phyloP scores from a whole-genome alignment of 2,797 vertebrate species.

The Girardinus metallicus region DNA sequence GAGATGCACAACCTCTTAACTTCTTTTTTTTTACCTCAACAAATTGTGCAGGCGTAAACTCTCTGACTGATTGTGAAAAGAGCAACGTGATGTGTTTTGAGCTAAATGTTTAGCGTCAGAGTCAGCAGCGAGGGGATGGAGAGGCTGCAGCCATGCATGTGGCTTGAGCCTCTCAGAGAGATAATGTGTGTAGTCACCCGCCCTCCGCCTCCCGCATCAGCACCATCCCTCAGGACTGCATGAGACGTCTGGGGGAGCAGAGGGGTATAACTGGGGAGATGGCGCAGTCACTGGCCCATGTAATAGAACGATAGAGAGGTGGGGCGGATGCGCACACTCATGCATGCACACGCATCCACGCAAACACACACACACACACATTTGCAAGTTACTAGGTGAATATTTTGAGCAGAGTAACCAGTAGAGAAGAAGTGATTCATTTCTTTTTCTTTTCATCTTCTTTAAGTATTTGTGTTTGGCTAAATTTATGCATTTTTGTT shows the following conservation, averaged over 20 bases:
- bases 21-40: not conserved
- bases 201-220: slow-evolving; percentile 64
- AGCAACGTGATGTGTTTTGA: slow-evolving; percentile 26
- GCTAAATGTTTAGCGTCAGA: slow-evolving; percentile 46
- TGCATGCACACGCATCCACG: too few species aligned
- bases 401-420: slow-evolving; percentile 40
- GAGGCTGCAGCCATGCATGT: slow-evolving; percentile 37
- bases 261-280: slow-evolving; percentile 77
- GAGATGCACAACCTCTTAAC: not conserved
- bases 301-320: slow-evolving; percentile 78
- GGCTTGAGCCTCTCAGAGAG: slow-evolving; percentile 65
- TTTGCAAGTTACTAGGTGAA: slow-evolving; percentile 38
- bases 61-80: slow-evolving; percentile 20
- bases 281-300: slow-evolving; percentile 77
- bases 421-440: slow-evolving; percentile 13
- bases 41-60: slow-evolving; percentile 16
- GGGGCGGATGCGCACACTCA: slow-evolving; percentile 38
- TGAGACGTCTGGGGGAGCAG: slow-evolving; percentile 77
- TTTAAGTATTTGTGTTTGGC: not conserved
- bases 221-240: slow-evolving; percentile 73
- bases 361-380: slow-evolving; percentile 14
- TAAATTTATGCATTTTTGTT: not conserved
- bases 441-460: slow-evolving; percentile 9
- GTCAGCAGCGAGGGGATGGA: slow-evolving; percentile 50
- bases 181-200: slow-evolving; percentile 70